These are phyloP conservation scores for Benitochromis conjunctus DNA, from an alignment of 2,113 vertebrate species.

Conservation along the genomic window DNA sequence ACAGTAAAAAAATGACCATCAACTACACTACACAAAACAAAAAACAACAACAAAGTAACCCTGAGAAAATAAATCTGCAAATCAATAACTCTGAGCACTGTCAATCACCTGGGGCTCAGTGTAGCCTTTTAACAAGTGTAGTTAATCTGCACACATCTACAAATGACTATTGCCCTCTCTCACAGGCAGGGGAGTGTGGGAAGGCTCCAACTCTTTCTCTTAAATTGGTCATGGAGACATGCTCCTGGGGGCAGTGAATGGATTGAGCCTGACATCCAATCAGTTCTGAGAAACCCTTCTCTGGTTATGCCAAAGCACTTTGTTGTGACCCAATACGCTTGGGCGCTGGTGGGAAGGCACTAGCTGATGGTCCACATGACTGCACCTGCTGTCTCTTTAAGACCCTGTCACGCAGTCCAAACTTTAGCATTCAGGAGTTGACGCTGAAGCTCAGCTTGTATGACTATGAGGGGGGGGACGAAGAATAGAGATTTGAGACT, in stretches of 20 bases:
- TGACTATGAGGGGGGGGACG: slow-evolving; percentile 24
- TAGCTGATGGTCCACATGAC: slow-evolving; percentile 45
- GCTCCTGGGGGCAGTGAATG: slow-evolving; percentile 46
- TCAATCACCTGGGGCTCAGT: slow-evolving; percentile 27
- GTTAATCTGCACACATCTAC: slow-evolving; percentile 54
- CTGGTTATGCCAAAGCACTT: slow-evolving; percentile 39
- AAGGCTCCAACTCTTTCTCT: slow-evolving; percentile 60
- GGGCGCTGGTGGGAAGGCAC: slow-evolving; percentile 50
- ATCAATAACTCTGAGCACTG: slow-evolving; percentile 42
- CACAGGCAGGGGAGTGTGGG: slow-evolving; percentile 59
- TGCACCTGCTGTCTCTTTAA: slow-evolving; percentile 47
- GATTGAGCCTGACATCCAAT: slow-evolving; percentile 66
- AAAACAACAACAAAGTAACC: neutral
- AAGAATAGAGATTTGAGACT: slow-evolving; percentile 40
- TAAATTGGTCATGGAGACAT: slow-evolving; percentile 63
- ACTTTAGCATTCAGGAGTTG: slow-evolving; percentile 26
- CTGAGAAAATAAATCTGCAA: neutral
- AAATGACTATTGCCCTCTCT: slow-evolving; percentile 27
- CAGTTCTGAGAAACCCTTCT: slow-evolving; percentile 50
- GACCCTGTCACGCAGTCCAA: slow-evolving; percentile 6
- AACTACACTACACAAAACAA: neutral
- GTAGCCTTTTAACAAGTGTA: slow-evolving; percentile 46
- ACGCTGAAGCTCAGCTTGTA: neutral
- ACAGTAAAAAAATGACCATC: neutral
- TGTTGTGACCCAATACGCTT: slow-evolving; percentile 60